Conservation (phyloP, 1,140 invertebrate species). For the Armadillidium nasatum region DNA sequence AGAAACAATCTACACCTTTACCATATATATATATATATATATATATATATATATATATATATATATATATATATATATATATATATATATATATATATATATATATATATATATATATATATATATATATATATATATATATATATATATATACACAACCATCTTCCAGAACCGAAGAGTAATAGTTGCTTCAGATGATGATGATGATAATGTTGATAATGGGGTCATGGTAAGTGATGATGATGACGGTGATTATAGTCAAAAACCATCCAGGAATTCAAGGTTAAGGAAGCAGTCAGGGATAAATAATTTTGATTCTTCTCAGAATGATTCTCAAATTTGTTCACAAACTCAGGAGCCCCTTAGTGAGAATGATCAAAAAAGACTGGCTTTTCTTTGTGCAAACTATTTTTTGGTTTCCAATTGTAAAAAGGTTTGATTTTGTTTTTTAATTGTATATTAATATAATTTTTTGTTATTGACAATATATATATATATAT, state of each 20-base stretch:
- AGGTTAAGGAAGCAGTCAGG: too few species aligned
- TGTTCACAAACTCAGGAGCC: not conserved
- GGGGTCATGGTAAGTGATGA: not conserved
- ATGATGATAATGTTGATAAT: not conserved
- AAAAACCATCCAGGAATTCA: too few species aligned
- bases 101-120: too few species aligned
- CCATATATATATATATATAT: too few species aligned
- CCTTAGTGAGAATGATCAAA: not conserved
- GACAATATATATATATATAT: too few species aligned
- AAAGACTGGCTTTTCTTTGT: not conserved
- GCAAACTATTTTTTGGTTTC: not conserved
- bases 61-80: too few species aligned
- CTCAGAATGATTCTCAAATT: not conserved
- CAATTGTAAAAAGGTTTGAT: not conserved
- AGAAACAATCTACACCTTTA: too few species aligned
- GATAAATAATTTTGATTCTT: not conserved
- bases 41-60: too few species aligned
- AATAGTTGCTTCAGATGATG: not conserved
- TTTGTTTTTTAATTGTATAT: not conserved
- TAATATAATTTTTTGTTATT: not conserved
- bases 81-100: too few species aligned
- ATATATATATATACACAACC: too few species aligned
- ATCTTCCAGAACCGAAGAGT: not conserved
- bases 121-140: too few species aligned
- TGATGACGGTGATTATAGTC: not conserved